Evolutionary conservation across 2,113 vertebrate species (phyloP), one percentile per base, ranked within the genome.

Genomic region (Lepus europaeus): DNA sequence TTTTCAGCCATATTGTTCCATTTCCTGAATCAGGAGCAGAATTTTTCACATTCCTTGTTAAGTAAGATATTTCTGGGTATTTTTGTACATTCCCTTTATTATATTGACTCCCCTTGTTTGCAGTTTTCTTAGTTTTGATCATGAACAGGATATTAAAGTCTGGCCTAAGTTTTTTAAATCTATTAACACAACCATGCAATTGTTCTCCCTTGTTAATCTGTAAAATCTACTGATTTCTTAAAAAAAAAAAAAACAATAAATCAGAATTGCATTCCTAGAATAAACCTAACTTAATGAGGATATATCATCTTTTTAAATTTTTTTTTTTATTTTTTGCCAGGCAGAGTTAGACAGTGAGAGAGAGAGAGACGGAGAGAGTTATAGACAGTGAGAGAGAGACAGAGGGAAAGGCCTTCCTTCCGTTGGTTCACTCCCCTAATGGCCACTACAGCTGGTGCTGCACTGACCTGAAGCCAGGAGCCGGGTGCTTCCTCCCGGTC

Each of bases 41-140:
- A 19, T 2, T 56, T 87, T 77, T 8, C 56, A 20, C 29, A 36
- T 88, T 82, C 5, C 2, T 9, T 20, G 66, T 8, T 53, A 79
- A 56, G 12, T 68, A 33, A 72, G 2, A 25, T 31, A 20, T 87
- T 93, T 95, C 66, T 91, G 61, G 45, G 14, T 63, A 5, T 74
- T 64, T 91, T 82, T 25, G 5, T 66, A 64, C 22, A 78, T 90
- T 45, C 4, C 2, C 6, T 79, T 83, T 82, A 80, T 61, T 23
- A 95, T 74, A 69, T 51, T 90, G 14, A 66, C 2, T 73, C 45
- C 23, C 31, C 11, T 90, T 85, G 49, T 61, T 92, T 2, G 53
- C 16, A 33, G 12, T 82, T 94, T 89, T 23, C 61, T 84, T 33
- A 81, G 77, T 14, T 91, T 82, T 80, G 61, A 49, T 86, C 66